These are phyloP conservation scores for Lordiphosa collinella DNA, from an alignment of 1,140 invertebrate genomes.

Conservation along the genomic window DNA sequence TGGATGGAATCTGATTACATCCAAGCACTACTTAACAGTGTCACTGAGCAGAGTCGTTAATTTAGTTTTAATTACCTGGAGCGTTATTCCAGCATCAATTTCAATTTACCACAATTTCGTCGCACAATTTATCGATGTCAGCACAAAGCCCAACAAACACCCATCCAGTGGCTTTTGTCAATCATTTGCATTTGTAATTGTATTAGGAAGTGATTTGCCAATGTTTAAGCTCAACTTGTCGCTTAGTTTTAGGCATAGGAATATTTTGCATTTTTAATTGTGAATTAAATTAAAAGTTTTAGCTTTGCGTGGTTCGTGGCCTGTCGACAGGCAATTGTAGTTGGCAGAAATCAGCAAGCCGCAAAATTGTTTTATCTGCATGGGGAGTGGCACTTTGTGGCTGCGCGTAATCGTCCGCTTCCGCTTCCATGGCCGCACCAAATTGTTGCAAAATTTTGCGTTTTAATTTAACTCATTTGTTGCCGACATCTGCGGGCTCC, in stretches of 20 bases:
- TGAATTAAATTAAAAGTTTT: constrained; percentile 63
- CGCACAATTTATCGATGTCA: not conserved
- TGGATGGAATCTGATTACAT: constrained; percentile 22
- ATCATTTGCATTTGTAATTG: constrained; percentile 51
- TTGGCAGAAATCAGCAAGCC: constrained; percentile 53
- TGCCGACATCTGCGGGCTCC: constrained; percentile 11
- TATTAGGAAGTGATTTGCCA: constrained; percentile 3
- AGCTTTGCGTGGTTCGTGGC: constrained; percentile 7
- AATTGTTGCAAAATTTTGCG: constrained; percentile 42
- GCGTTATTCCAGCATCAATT: constrained; percentile 32
- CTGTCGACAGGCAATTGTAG: constrained; percentile 38
- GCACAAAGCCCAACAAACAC: not conserved
- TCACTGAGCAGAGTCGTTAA: constrained; percentile 34
- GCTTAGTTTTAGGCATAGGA: not conserved
- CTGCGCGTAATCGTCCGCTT: constrained; percentile 32
- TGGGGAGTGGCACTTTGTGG: constrained; percentile 18
- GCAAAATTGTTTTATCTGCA: constrained; percentile 40
- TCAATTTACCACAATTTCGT: constrained; percentile 7
- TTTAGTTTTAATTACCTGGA: constrained; percentile 39
- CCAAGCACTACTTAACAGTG: constrained; percentile 34
- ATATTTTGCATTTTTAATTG: constrained; percentile 15
- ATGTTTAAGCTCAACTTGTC: constrained; percentile 30
- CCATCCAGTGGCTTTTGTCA: constrained; percentile 36
- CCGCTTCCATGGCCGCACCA: constrained; percentile 16
- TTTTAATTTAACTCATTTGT: constrained; percentile 56